These are phyloP conservation scores for Desoria tigrina DNA, from an alignment of 2,888 invertebrate species.

Conservation along the genomic window DNA sequence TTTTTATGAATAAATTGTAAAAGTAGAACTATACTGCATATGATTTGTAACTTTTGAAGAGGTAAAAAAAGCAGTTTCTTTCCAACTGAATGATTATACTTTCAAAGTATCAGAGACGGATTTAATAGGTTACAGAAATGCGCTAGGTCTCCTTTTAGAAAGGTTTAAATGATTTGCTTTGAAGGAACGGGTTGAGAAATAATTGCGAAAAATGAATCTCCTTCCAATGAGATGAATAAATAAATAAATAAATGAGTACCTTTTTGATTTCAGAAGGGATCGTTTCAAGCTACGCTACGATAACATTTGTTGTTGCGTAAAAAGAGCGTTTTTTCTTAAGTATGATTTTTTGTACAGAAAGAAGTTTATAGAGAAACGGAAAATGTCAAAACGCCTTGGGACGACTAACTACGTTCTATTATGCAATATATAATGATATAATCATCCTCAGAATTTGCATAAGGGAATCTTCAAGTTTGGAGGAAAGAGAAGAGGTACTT, in stretches of 20 bases:
- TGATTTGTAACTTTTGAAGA: slow-evolving; percentile 7
- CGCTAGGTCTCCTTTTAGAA: neutral
- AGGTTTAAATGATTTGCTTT: slow-evolving; percentile 5
- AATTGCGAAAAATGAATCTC: slow-evolving; percentile 7
- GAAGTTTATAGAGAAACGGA: neutral
- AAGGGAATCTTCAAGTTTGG: too few relatives aligned
- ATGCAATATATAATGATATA: too few relatives aligned
- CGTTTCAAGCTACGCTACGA: neutral
- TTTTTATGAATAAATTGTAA: too few relatives aligned
- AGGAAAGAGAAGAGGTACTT: too few relatives aligned
- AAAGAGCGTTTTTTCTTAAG: neutral
- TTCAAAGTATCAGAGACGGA: neutral
- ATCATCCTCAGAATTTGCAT: too few relatives aligned
- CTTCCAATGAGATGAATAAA: neutral
- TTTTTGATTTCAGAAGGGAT: neutral
- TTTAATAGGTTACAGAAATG: neutral
- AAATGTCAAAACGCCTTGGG: too few relatives aligned
- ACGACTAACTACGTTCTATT: too few relatives aligned
- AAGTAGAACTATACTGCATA: neutral
- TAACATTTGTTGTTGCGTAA: slow-evolving; percentile 3
- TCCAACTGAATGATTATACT: slow-evolving; percentile 1
- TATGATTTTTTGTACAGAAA: neutral
- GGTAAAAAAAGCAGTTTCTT: neutral
- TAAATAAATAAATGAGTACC: slow-evolving; percentile 3
- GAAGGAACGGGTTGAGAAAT: neutral